Evolutionary conservation across 2,113 vertebrate genomes (phyloP).

Genomic region (Platycercus adscitus): DNA sequence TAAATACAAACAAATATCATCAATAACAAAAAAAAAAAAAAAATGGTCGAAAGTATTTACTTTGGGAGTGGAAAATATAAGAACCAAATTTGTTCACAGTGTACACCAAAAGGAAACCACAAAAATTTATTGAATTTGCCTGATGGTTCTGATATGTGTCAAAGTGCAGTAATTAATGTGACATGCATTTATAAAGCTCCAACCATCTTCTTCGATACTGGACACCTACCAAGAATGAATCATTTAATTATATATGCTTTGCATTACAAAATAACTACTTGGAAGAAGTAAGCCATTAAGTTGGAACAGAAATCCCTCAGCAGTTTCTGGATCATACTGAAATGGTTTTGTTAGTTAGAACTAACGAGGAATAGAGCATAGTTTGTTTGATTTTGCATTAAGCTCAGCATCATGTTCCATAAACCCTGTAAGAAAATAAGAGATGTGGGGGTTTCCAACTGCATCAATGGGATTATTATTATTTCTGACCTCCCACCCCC

Average conservation of each 20-base stretch:
- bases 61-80: neutral
- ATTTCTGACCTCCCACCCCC: rapidly evolving
- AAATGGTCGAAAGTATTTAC: neutral
- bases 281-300: neutral
- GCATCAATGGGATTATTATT: neutral
- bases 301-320: neutral
- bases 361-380: neutral
- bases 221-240: neutral
- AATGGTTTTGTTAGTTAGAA: neutral
- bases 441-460: rapidly evolving
- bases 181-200: neutral
- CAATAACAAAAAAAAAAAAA: rapidly evolving
- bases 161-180: neutral
- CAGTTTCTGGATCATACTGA: neutral
- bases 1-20: neutral
- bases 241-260: neutral
- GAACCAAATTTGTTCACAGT: neutral
- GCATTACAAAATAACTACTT: neutral
- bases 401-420: neutral
- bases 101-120: neutral
- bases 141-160: neutral
- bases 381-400: neutral
- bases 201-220: neutral
- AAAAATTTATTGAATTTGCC: neutral
- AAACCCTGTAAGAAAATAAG: neutral